Evolutionary conservation across 2,113 vertebrate species (phyloP), one percentile per base, ranked within the genome.

Genomic region (Tupaia chinensis): DNA sequence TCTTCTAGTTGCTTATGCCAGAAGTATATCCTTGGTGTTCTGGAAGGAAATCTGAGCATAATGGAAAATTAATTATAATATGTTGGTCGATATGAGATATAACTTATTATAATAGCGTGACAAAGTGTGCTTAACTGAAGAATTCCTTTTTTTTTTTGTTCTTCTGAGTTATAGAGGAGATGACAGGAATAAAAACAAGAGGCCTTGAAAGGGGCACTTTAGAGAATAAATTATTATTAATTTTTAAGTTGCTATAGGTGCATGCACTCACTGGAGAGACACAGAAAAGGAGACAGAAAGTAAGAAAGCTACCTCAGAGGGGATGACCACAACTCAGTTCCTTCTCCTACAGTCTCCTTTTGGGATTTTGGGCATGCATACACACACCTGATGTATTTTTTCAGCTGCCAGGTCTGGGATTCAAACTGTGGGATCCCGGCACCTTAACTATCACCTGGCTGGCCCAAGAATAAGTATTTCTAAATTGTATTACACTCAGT

Each of bases 11-110:
- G 87, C 89, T 95, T 88, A 79, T 63, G 93, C 84, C 77, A 81
- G 76, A 69, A 94, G 34, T 91, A 73, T 93, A 94, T 93, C 89
- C 65, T 94, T 91, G 78, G 87, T 94, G 73, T 91, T 96, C 83
- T 96, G 92, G 95, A 93, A 98, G 92, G 95, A 96, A 96, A 94
- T 94, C 65, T 93, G 76, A 90, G 72, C 87, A 93, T 96, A 92
- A 87, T 97, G 91, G 89, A 93, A 96, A 96, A 94, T 93, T 96
- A 97, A 97, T 97, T 95, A 69, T 87, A 96, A 93, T 94, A 87
- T 93, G 96, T 94, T 95, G 27, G 65, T 95, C 92, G 87, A 95
- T 93, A 82, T 70, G 83, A 93, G 91, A 69, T 61, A 92, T 19
- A 93, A 88, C 79, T 89, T 94, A 88, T 3, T 93, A 27, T 85